Base-by-base conservation (phyloP, 2,888 invertebrate genomes). In the Slavum lentiscoides region DNA sequence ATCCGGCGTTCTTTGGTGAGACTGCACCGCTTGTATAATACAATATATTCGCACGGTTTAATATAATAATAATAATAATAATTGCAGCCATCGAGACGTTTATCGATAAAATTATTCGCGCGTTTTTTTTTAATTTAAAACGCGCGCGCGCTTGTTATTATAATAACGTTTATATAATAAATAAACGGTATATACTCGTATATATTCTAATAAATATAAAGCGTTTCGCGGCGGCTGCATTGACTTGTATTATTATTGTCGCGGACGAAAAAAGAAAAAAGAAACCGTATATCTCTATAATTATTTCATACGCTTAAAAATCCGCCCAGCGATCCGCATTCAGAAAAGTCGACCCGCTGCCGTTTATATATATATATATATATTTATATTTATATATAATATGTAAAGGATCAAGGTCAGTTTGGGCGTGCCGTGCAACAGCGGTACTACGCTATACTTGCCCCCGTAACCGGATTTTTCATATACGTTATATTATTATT, bases 371-470 rank as follows among this genome's bases (percentile, higher is more conserved):
- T n/a, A 19, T 2, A 11, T 37, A 15, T 43, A 21, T 17, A 39
- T 30, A n/a, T 58, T 30, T 23, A 23, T 53, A 64, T 21, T 2
- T n/a, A 19, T 2, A 11, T 37, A 15, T 43, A 21, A 39, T 30
- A 13, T 30, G 76, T 69, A 69, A 76, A 76, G 76, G 76, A 76
- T 76, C 76, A 76, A 76, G 76, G 76, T 76, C 68, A 49, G 30
- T 61, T 76, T 76, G 76, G 76, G 76, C 69, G 76, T 76, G 76
- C 49, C 59, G 59, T 61, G 49, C 76, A 37, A 37, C 13, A 37
- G 70, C 11, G 37, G 21, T 59, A 58, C n/a, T 15, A 59, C 3
- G 9, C 23, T 58, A 76, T 68, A 68, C 76, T 69, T 68, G 76
- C 68, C 69, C 76, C 59, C 37, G 76, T 68, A 76, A 76, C 76